Percentiles rank a stretch among this genome's conserved stretches.
Conservation (phyloP, 2,113 vertebrate genomes). For the Varanus komodoensis region DNA sequence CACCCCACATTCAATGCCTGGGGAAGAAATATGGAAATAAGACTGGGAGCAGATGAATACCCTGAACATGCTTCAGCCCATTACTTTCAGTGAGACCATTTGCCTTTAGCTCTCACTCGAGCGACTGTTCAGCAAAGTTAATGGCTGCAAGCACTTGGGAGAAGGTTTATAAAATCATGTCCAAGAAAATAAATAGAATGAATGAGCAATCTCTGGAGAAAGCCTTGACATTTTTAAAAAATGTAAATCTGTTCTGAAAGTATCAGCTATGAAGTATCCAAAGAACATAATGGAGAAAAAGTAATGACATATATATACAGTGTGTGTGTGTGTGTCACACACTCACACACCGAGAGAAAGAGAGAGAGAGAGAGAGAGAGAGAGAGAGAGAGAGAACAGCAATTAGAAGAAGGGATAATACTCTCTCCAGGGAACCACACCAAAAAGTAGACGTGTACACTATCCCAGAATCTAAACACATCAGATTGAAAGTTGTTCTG, state of each 20-base stretch:
- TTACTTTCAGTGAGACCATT: conserved; percentile 72
- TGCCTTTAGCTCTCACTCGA: conserved; percentile 76
- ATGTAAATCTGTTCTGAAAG: conserved; percentile 71
- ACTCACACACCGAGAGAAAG: too few species aligned
- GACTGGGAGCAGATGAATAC: conserved; percentile 62
- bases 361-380: too few species aligned
- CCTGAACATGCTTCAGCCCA: conserved; percentile 49
- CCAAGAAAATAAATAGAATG: conserved; percentile 83
- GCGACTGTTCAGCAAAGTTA: conserved; percentile 68
- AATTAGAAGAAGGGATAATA: conserved; percentile 61
- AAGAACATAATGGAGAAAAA: conserved; percentile 66
- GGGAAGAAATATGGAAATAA: conserved; percentile 63
- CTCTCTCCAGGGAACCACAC: conserved; percentile 69
- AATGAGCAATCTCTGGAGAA: conserved; percentile 80
- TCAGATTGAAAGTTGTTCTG: conserved; percentile 64
- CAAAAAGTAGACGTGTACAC: conserved; percentile 63
- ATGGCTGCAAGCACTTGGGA: conserved; percentile 74
- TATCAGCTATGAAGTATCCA: conserved; percentile 63
- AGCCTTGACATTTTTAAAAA: conserved; percentile 68
- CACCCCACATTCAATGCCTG: conserved; percentile 3
- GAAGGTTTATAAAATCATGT: conserved; percentile 77
- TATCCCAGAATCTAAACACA: conserved; percentile 67
- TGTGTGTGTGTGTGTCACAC: too few species aligned
- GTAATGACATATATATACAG: conserved; percentile 30
- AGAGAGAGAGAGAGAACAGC: background rate